Evolutionary conservation across 2,888 invertebrate genomes (phyloP).

Genomic region (Electrophaes corylata): DNA sequence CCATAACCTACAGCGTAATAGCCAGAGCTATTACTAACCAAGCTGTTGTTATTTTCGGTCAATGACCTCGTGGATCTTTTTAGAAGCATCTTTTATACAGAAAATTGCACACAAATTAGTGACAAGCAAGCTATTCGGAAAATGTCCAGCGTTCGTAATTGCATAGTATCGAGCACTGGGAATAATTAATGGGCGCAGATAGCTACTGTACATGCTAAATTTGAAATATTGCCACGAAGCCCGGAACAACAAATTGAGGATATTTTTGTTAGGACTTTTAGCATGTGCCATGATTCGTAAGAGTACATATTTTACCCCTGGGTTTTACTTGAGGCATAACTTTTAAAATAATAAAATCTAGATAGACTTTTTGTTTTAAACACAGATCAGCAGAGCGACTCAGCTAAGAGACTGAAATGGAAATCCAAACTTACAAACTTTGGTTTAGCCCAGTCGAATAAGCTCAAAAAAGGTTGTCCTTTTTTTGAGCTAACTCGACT

Average conservation of each 20-base stretch:
- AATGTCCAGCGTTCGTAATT: slow-evolving; percentile 28
- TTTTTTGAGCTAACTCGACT: too few species aligned
- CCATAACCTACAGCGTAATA: too few species aligned
- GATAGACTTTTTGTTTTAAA: too few species aligned
- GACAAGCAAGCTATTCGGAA: slow-evolving; percentile 14
- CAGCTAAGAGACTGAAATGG: too few species aligned
- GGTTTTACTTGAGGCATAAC: too few species aligned
- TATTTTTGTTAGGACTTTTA: not conserved
- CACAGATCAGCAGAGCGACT: too few species aligned
- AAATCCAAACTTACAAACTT: too few species aligned
- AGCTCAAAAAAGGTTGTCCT: too few species aligned
- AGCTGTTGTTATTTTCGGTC: too few species aligned
- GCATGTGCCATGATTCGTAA: not conserved
- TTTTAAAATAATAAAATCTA: too few species aligned
- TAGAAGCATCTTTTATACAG: slow-evolving; percentile 7
- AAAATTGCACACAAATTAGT: slow-evolving; percentile 17
- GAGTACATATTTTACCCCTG: not conserved
- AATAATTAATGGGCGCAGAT: slow-evolving; percentile 34
- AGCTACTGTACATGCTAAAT: slow-evolving; percentile 19
- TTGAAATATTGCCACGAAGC: slow-evolving; percentile 23
- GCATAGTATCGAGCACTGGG: slow-evolving; percentile 26
- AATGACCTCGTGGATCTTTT: slow-evolving; percentile 7
- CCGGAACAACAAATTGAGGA: slow-evolving; percentile 4
- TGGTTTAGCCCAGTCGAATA: too few species aligned
- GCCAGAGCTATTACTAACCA: too few species aligned